Base-by-base conservation (phyloP, 2,888 invertebrate species). In the Phlogophora meticulosa region DNA sequence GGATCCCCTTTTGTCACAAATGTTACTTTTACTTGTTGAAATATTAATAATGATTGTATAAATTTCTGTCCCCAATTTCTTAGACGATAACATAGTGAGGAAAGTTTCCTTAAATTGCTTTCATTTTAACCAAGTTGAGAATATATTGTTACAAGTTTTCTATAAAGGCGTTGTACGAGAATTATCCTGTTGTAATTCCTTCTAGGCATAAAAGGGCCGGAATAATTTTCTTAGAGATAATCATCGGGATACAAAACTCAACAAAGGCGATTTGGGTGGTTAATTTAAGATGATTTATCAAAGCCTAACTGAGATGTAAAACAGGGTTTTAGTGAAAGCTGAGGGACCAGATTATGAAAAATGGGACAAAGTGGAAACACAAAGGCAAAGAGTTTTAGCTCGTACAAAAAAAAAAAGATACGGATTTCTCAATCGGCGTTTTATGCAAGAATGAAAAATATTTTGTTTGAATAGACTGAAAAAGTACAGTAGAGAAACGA, bases 1-100 rank as follows among this genome's bases (percentile, higher is more conserved):
- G 60, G 53, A 40, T 70, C 32, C 56, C 53, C 62, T 49, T 74
- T 79, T 76, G 69, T 76, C 57, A 68, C 64, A 76, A 81, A 72
- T 48, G 67, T 65, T 67, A 63, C 71, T 72, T 76, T 71, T 56
- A 51, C 59, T 72, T 65, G 67, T 56, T 72, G 65, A 77, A 81
- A 72, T 76, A 79, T 82, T 76, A 82, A 80, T 78, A 77, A 77
- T 66, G 68, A 81, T 79, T 77, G 67, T 74, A 60, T 53, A 51
- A 73, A 63, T 77, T n/a, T 72, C 45, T 28, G 32, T 36, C 45
- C 59, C 61, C 49, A 52, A 52, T 67, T 75, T 43, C 65, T 55
- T 49, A 22, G 34, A 51, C 67, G 75, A 81, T 80, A 80, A 70
- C 62, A 65, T 71, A 67, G 72, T 73, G 53, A 49, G 45, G n/a